Evolutionary conservation across 1,140 invertebrate species (phyloP).

Genomic region (Drosophila ercepeae): DNA sequence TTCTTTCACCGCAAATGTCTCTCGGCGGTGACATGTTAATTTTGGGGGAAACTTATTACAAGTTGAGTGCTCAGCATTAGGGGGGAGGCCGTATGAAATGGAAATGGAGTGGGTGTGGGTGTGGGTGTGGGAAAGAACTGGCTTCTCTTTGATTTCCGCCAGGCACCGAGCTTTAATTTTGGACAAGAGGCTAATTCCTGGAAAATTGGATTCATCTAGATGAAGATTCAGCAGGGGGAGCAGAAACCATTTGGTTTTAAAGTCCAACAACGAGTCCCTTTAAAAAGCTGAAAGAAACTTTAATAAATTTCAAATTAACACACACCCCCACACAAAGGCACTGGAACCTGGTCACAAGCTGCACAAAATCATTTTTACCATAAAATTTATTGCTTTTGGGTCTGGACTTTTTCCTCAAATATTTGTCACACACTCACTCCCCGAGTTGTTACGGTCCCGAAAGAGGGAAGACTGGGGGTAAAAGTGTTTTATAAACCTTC

Average conservation of each 20-base stretch:
- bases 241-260: neutral
- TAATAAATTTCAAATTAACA: conserved; percentile 73
- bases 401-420: conserved; percentile 56
- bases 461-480: conserved; percentile 31
- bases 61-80: conserved; percentile 29
- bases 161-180: conserved; percentile 61
- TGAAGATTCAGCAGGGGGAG: neutral
- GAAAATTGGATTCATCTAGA: conserved; percentile 58
- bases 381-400: conserved; percentile 79
- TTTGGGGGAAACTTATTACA: conserved; percentile 72
- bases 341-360: conserved; percentile 48
- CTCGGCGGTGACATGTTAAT: conserved; percentile 79
- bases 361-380: conserved; percentile 78
- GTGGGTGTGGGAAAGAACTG: neutral
- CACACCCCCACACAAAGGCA: neutral
- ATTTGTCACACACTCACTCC: conserved; percentile 61
- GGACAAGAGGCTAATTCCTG: conserved; percentile 65
- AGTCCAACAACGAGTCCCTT: neutral
- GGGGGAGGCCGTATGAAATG: neutral
- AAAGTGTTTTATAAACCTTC: conserved; percentile 83
- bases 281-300: conserved; percentile 30
- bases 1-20: conserved; percentile 64
- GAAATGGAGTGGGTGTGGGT: neutral
- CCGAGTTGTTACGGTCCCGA: neutral
- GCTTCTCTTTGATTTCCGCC: conserved; percentile 61